Conservation (phyloP, 2,113 vertebrate genomes). For the Symphodus melops region DNA sequence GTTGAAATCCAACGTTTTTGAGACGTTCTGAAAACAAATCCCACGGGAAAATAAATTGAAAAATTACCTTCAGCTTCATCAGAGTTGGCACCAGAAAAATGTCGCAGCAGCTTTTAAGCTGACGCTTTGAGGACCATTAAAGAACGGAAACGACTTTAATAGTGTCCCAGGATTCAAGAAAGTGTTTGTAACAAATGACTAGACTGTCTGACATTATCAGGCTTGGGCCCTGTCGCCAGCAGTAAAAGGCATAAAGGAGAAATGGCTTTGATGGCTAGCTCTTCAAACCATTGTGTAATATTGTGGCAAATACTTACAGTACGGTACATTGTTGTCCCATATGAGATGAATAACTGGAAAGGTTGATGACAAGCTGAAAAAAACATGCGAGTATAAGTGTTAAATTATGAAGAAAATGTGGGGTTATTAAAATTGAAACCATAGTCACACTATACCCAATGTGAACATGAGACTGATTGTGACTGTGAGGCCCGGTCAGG, state of each 20-base stretch:
- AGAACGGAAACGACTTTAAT: neutral
- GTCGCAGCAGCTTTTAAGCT: neutral
- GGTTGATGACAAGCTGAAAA: neutral
- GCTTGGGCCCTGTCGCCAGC: neutral
- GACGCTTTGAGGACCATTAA: neutral
- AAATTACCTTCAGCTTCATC: neutral
- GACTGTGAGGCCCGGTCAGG: conserved; percentile 1
- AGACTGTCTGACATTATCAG: neutral
- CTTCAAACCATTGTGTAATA: neutral
- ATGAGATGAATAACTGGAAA: neutral
- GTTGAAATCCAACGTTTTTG: neutral
- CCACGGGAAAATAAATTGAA: neutral
- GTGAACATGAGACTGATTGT: conserved; percentile 14
- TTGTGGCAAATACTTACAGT: neutral
- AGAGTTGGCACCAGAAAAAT: neutral
- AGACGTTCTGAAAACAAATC: neutral
- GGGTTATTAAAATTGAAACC: conserved; percentile 1
- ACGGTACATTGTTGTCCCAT: neutral
- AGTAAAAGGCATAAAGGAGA: conserved; percentile 25
- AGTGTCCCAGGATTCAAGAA: neutral
- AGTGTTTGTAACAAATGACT: neutral
- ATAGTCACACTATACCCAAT: conserved; percentile 15
- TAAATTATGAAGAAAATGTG: conserved; percentile 20
- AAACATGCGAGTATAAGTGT: neutral
- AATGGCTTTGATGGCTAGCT: neutral